Conservation (phyloP, 2,113 vertebrate species). For the Glaucidium brasilianum region DNA sequence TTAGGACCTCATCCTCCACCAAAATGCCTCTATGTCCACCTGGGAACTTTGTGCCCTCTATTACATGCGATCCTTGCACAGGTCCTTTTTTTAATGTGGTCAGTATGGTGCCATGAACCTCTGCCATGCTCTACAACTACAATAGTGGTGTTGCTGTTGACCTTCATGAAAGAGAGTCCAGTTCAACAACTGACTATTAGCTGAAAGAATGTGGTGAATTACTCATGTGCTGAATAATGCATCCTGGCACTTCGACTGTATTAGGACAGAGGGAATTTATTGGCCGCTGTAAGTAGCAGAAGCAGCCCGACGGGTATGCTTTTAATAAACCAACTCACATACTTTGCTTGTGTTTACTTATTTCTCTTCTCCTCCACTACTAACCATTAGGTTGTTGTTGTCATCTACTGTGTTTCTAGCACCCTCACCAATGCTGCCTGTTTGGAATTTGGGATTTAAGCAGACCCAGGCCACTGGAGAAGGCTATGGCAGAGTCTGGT, state of each 20-base stretch:
- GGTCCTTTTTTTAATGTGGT: neutral
- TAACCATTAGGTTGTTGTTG: neutral
- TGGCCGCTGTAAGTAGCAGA: neutral
- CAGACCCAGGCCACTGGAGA: neutral
- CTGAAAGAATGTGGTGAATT: neutral
- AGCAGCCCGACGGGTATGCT: neutral
- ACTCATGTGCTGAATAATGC: conserved; percentile 35
- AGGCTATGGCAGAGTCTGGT: neutral
- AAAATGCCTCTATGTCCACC: neutral
- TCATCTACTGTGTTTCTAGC: neutral
- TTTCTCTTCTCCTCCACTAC: neutral
- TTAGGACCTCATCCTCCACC: neutral
- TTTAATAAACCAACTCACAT: neutral
- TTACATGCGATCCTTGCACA: accelerated
- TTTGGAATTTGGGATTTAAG: neutral
- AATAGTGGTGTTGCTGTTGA: neutral
- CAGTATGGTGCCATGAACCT: accelerated
- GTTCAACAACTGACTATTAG: neutral
- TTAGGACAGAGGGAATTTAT: neutral
- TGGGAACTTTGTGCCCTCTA: neutral
- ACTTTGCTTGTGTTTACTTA: neutral
- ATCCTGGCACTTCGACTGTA: neutral
- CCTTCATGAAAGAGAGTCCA: neutral
- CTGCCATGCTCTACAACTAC: neutral
- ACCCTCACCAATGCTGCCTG: neutral